Evolutionary conservation across 1,140 invertebrate genomes (phyloP).

Genomic region (Aphaenogaster rudis): DNA sequence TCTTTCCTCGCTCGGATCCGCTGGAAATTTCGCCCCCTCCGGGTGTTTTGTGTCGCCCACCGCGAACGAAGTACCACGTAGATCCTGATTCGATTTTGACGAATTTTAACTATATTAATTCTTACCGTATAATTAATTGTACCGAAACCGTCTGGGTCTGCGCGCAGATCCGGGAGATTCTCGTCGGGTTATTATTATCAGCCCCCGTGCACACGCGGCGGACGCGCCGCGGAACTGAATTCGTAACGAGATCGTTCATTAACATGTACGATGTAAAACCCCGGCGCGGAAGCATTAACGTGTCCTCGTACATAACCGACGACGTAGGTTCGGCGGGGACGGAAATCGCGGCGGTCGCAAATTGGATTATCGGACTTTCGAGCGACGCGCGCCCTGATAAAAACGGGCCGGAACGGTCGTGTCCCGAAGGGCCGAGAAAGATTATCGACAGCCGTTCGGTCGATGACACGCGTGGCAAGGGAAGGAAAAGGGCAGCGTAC

Average conservation of each 20-base stretch:
- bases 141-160: neutral
- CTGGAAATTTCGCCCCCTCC: neutral
- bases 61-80: neutral
- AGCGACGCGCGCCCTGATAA: slow-evolving; percentile 33
- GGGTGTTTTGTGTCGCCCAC: neutral
- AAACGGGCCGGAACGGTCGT: slow-evolving; percentile 26
- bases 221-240: neutral
- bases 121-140: slow-evolving; percentile 4
- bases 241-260: slow-evolving; percentile 54
- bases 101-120: slow-evolving; percentile 10
- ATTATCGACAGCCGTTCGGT: slow-evolving; percentile 65
- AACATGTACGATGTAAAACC: slow-evolving; percentile 48
- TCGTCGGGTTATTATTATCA: slow-evolving; percentile 15
- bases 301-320: slow-evolving; percentile 38
- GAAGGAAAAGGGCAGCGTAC: slow-evolving; percentile 41
- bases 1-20: neutral
- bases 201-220: neutral
- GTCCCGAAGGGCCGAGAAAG: slow-evolving; percentile 44
- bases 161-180: slow-evolving; percentile 17
- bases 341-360: slow-evolving; percentile 52
- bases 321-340: slow-evolving; percentile 31
- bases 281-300: slow-evolving; percentile 33
- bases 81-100: neutral
- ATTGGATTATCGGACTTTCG: slow-evolving; percentile 61
- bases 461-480: slow-evolving; percentile 63